Conservation (phyloP, 2,888 invertebrate species). For the Drosophila pegasa region DNA sequence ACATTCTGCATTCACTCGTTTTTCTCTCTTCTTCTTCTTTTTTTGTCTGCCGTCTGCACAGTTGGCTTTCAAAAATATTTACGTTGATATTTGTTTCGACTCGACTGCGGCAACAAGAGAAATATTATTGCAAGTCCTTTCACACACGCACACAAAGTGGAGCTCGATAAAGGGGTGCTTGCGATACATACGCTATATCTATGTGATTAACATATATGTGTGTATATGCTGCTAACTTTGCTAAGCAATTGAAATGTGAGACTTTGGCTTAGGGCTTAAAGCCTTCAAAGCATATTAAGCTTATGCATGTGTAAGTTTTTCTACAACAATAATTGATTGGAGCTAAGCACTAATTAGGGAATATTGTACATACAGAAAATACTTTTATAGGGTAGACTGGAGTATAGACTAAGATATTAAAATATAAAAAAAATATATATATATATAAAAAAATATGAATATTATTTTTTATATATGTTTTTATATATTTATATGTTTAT, state of each 20-base stretch:
- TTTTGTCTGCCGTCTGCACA: constrained; percentile 14
- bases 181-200: not conserved
- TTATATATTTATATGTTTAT: not conserved
- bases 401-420: not conserved
- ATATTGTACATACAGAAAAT: not conserved
- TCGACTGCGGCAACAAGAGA: constrained; percentile 26
- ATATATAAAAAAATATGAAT: too few relatives aligned
- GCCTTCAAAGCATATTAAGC: not conserved
- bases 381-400: too few relatives aligned
- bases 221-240: too few relatives aligned
- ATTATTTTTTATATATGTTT: not conserved
- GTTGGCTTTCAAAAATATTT: constrained; percentile 46
- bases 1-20: constrained; percentile 42
- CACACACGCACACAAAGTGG: constrained; percentile 10
- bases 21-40: not conserved
- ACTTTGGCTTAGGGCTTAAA: not conserved
- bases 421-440: not conserved
- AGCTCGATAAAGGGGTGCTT: not conserved
- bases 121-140: constrained; percentile 44
- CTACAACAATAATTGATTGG: not conserved
- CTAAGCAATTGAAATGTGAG: not conserved
- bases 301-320: not conserved
- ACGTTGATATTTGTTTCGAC: constrained; percentile 29
- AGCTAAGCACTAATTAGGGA: not conserved
- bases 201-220: constrained; percentile 2